Evolutionary conservation across 2,113 vertebrate genomes (phyloP).

Genomic region (Rynchops niger): DNA sequence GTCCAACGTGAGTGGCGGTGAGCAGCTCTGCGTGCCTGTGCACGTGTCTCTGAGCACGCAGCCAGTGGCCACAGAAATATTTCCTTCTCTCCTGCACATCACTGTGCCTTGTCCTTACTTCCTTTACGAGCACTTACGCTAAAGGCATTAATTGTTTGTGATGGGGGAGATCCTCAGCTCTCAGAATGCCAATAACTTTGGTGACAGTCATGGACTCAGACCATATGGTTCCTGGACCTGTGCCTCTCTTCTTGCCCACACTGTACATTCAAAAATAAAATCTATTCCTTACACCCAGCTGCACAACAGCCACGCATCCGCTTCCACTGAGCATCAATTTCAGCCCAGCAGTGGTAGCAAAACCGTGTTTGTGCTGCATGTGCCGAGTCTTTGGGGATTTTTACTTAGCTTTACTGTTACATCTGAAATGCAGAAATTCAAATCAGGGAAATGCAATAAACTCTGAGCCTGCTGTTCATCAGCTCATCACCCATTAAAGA

Average conservation of each 20-base stretch:
- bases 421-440: conserved; percentile 44
- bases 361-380: not conserved
- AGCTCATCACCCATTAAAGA: conserved; percentile 31
- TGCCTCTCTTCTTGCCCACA: not conserved
- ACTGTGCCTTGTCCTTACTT: not conserved
- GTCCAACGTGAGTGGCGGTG: not conserved
- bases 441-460: conserved; percentile 52
- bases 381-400: not conserved
- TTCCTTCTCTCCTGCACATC: not conserved
- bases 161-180: not conserved
- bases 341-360: not conserved
- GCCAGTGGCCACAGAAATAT: not conserved
- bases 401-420: not conserved
- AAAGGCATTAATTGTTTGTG: not conserved
- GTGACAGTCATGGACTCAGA: not conserved
- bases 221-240: fast-evolving
- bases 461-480: conserved; percentile 20
- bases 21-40: not conserved
- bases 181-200: not conserved
- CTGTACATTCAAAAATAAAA: not conserved
- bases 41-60: not conserved
- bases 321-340: not conserved
- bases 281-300: not conserved
- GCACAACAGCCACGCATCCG: not conserved
- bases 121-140: not conserved